Conservation (phyloP, 1,140 invertebrate species). For the Marisa cornuarietis region DNA sequence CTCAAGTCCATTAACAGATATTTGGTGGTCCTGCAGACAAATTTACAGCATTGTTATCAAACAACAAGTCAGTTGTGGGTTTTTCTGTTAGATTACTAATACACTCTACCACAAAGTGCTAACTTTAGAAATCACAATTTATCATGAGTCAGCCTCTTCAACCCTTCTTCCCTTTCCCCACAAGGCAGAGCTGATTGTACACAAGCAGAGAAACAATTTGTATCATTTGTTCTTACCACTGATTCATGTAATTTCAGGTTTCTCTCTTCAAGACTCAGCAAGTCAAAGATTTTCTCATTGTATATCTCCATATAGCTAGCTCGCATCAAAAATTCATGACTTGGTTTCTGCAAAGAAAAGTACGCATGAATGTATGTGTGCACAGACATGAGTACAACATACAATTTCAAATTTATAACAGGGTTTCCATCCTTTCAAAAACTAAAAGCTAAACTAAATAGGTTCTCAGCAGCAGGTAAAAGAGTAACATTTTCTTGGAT, state of each 20-base stretch:
- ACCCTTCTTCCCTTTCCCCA: background rate
- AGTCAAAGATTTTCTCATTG: conserved; percentile 72
- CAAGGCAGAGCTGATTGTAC: background rate
- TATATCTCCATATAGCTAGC: conserved; percentile 72
- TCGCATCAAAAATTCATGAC: conserved; percentile 58
- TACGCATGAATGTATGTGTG: too few relatives aligned
- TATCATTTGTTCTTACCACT: conserved; percentile 65
- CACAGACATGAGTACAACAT: too few relatives aligned
- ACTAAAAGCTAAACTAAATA: too few relatives aligned
- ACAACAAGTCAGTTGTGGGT: background rate
- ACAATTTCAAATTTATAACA: too few relatives aligned
- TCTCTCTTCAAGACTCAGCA: conserved; percentile 67
- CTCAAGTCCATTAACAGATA: conserved; percentile 43
- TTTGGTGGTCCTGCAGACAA: conserved; percentile 45
- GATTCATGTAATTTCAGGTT: conserved; percentile 68
- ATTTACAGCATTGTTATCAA: too few relatives aligned
- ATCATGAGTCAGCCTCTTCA: too few relatives aligned
- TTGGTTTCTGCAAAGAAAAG: conserved; percentile 48
- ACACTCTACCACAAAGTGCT: too few relatives aligned
- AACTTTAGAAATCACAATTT: too few relatives aligned
- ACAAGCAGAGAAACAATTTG: background rate
- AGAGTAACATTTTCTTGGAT: too few relatives aligned
- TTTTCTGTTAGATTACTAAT: too few relatives aligned
- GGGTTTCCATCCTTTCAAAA: too few relatives aligned
- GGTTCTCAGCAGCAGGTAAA: too few relatives aligned